A percentile compares a stretch with the other conserved stretches of the same genome.
phyloP scores from a whole-genome alignment of 2,888 invertebrate genomes.

The Phengaris arion region DNA sequence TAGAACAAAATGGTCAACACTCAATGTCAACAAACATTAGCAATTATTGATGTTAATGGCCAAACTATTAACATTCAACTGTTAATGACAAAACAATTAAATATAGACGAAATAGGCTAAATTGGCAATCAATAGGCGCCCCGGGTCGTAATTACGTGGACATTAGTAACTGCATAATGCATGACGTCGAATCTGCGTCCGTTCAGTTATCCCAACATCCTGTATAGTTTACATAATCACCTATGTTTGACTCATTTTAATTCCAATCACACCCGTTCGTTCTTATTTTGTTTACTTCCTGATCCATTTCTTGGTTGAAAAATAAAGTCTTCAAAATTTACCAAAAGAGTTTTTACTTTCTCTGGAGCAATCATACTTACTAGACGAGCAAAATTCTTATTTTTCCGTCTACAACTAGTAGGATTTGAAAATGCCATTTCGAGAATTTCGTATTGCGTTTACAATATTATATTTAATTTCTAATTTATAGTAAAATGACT shows the following conservation, averaged over 20 bases:
- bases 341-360: too few relatives aligned
- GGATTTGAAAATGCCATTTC: too few relatives aligned
- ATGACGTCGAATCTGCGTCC: constrained; percentile 59
- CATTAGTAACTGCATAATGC: constrained; percentile 70
- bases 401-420: constrained; percentile 44
- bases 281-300: background rate
- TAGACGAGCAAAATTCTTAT: too few relatives aligned
- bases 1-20: background rate
- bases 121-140: constrained; percentile 66
- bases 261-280: constrained; percentile 43
- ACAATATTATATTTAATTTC: too few relatives aligned
- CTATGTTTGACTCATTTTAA: constrained; percentile 53
- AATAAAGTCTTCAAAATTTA: too few relatives aligned
- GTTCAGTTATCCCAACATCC: constrained; percentile 56
- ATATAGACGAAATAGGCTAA: constrained; percentile 57
- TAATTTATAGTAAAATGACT: too few relatives aligned
- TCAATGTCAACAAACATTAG: constrained; percentile 23
- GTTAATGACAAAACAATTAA: constrained; percentile 53
- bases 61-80: constrained; percentile 29
- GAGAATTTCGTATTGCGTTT: too few relatives aligned
- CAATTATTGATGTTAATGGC: constrained; percentile 27
- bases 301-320: background rate
- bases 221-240: constrained; percentile 63
- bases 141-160: constrained; percentile 65
- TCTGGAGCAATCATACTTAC: too few relatives aligned